These are phyloP conservation scores for Aspidapion aeneum DNA, from an alignment of 2,888 invertebrate genomes.

Conservation along the genomic window DNA sequence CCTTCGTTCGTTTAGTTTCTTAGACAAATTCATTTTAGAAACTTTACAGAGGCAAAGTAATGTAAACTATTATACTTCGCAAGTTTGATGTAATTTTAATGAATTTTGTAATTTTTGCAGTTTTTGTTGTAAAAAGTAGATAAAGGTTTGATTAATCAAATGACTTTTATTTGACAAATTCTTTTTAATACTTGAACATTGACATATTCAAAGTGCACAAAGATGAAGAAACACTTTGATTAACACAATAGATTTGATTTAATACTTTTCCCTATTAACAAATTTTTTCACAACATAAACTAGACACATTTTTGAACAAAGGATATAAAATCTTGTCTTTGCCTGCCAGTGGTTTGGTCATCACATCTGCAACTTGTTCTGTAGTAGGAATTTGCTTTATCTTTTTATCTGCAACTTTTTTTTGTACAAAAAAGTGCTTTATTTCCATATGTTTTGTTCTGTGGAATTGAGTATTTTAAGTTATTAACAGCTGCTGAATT, in stretches of 20 bases:
- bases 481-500: conserved; percentile 35
- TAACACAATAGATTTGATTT: background rate
- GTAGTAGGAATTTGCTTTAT: conserved; percentile 29
- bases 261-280: background rate
- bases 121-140: no score
- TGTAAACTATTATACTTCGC: no score
- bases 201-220: background rate
- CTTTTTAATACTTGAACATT: background rate
- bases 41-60: no score
- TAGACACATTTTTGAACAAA: conserved; percentile 24
- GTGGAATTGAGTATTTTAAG: conserved; percentile 35
- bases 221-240: background rate
- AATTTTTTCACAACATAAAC: background rate
- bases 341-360: conserved; percentile 29
- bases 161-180: background rate
- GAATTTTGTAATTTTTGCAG: no score
- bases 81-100: no score
- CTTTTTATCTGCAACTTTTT: conserved; percentile 28
- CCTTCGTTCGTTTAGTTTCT: no score
- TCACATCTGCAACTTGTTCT: conserved; percentile 32
- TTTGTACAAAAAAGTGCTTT: conserved; percentile 34
- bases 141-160: background rate
- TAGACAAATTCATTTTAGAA: no score
- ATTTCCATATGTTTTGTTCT: conserved; percentile 35
- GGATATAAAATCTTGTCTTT: conserved; percentile 20